Evolutionary conservation across 1,140 invertebrate species (phyloP), one percentile per base, ranked within the genome.

Genomic region (Papilio dardanus): DNA sequence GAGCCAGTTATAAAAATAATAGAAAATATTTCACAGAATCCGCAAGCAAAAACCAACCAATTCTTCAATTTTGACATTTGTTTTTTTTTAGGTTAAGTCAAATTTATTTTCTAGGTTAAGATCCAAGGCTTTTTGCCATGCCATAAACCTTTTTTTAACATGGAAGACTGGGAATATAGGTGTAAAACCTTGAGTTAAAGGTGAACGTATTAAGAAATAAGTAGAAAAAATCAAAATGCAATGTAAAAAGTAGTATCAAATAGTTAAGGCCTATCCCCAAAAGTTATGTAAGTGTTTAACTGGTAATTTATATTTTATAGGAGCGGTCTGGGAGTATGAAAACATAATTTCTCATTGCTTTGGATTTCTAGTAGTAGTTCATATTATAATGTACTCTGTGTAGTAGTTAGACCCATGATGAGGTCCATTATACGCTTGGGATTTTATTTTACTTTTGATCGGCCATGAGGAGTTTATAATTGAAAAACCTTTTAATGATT

Each of bases 61-160:
- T 73, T 58, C 71, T 73, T 35, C 33, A 73, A 35, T 73, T 73
- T 73, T 73, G 71, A 73, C 71, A 73, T 30, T 54, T 58, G 8
- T 58, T 35, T 54, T 73, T 42, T 71, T 73, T 31, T 19, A 8
- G 33, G 30, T n/a, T 35, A 24, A 24, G 21, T 37, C 8, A 37
- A 40, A 40, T 19, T 69, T 5, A 69, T 24, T 40, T 69, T 42
- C 0, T 28, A 14, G 37, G 19, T 24, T 21, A 40, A 24, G 7
- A 69, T 42, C 21, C 67, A 21, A 40, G 35, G 19, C 35, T 69
- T 69, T 69, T 69, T 28, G 67, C 67, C 66, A 37, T 19, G 30
- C 0, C 2, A 54, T 1, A 46, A n/a, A n/a, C 5, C 3, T 46
- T 21, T 24, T 24, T 54, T 24, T 16, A 42, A 16, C 14, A 5